These are phyloP conservation scores for Platichthys flesus DNA, from an alignment of 2,113 vertebrate genomes.

Conservation along the genomic window DNA sequence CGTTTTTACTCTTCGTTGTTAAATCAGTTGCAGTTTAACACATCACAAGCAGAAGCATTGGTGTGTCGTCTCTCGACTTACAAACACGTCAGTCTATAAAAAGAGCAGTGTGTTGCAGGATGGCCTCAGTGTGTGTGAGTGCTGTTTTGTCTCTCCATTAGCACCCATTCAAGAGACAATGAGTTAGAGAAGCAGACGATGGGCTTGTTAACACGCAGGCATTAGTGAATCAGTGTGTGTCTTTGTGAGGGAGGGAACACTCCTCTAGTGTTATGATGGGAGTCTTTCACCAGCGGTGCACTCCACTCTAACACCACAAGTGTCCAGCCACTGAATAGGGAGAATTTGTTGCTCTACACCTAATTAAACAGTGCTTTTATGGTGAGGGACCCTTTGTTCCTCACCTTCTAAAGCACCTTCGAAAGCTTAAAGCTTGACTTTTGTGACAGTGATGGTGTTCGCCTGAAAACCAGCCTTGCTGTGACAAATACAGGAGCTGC, in stretches of 20 bases:
- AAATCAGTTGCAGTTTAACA: not conserved
- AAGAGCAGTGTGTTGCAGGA: slow-evolving; percentile 64
- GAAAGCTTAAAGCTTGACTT: slow-evolving; percentile 62
- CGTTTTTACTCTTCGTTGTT: not conserved
- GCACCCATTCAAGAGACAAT: slow-evolving; percentile 77
- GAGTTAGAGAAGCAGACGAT: slow-evolving; percentile 73
- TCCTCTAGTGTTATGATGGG: slow-evolving; percentile 74
- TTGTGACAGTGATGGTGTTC: slow-evolving; percentile 17
- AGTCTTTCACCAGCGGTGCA: slow-evolving; percentile 64
- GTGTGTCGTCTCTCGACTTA: slow-evolving; percentile 11
- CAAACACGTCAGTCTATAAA: slow-evolving; percentile 50
- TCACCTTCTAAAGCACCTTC: slow-evolving; percentile 67
- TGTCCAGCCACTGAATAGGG: slow-evolving; percentile 71
- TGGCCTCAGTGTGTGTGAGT: slow-evolving; percentile 40
- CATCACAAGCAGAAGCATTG: not conserved
- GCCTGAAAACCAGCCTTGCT: not conserved
- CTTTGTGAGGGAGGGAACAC: slow-evolving; percentile 66
- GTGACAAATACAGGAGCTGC: slow-evolving; percentile 4
- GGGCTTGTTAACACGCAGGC: slow-evolving; percentile 78
- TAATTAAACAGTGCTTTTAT: slow-evolving; percentile 77
- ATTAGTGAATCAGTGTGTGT: slow-evolving; percentile 73
- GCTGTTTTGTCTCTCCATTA: slow-evolving; percentile 78
- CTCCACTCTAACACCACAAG: slow-evolving; percentile 74
- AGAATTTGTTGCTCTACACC: slow-evolving; percentile 77
- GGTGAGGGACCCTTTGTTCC: slow-evolving; percentile 65